Conservation (phyloP, 2,888 invertebrate species). For the Falcaria lacertinaria region DNA sequence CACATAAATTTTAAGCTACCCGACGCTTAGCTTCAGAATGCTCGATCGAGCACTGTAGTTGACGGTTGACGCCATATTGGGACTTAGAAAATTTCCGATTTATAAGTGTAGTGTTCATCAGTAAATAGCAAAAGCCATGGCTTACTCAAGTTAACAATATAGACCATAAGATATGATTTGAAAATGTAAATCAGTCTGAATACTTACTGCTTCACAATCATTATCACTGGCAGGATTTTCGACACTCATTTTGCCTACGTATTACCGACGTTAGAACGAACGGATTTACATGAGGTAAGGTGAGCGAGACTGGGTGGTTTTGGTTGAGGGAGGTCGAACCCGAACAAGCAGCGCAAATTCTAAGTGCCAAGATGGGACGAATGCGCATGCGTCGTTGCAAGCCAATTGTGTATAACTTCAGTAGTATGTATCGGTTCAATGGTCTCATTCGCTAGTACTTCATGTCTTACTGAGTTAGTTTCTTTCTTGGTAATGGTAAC, state of each 20-base stretch:
- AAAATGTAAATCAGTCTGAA: constrained; percentile 34
- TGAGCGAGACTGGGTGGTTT: constrained; percentile 21
- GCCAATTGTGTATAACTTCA: constrained; percentile 46
- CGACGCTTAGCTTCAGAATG: constrained; percentile 62
- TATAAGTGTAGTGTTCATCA: constrained; percentile 70
- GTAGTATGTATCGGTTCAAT: constrained; percentile 37
- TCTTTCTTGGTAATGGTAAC: too few species aligned
- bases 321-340: not conserved
- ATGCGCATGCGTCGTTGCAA: constrained; percentile 80
- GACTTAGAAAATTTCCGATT: constrained; percentile 84
- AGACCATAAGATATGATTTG: constrained; percentile 20
- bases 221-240: constrained; percentile 81
- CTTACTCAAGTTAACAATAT: constrained; percentile 15
- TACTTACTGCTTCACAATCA: constrained; percentile 81
- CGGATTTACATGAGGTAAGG: constrained; percentile 63
- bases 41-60: constrained; percentile 82
- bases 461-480: constrained; percentile 3
- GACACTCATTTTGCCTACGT: constrained; percentile 82
- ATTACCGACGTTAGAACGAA: constrained; percentile 56
- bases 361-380: constrained; percentile 80
- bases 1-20: constrained; percentile 5
- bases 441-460: constrained; percentile 29
- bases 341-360: constrained; percentile 51
- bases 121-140: constrained; percentile 51
- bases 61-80: constrained; percentile 94